Evolutionary conservation across 1,140 invertebrate species (phyloP).

Genomic region (Amyelois transitella): DNA sequence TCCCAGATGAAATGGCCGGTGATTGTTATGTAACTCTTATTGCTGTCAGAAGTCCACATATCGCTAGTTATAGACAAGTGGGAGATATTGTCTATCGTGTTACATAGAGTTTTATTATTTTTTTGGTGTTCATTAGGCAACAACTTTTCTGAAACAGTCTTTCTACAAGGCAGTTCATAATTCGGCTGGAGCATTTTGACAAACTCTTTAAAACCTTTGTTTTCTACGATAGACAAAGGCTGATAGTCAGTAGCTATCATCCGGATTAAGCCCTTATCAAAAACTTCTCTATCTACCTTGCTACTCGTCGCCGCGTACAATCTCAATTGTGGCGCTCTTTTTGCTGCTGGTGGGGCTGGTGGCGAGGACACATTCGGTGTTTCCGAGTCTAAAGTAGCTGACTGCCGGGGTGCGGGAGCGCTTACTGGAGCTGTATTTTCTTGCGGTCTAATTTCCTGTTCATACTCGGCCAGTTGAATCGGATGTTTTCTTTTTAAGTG

Average conservation of each 20-base stretch:
- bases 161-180: too few species aligned
- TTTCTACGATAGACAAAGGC: slow-evolving; percentile 1
- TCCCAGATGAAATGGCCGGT: too few species aligned
- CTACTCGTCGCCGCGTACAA: background rate
- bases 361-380: background rate
- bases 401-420: background rate
- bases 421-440: background rate
- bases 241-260: slow-evolving; percentile 1
- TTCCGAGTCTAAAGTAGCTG: background rate
- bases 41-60: too few species aligned
- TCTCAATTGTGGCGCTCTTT: background rate
- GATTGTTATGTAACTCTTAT: too few species aligned
- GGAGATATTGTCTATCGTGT: too few species aligned
- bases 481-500: too few species aligned
- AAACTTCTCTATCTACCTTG: background rate
- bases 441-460: background rate
- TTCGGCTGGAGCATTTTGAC: too few species aligned
- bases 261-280: background rate
- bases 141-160: too few species aligned
- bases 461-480: too few species aligned
- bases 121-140: too few species aligned
- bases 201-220: slow-evolving; percentile 1
- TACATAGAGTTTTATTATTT: too few species aligned
- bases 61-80: too few species aligned
- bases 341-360: background rate